Percentiles rank a stretch among this genome's conserved stretches.
These are phyloP conservation scores for Leptopterna dolabrata DNA, from an alignment of 2,888 invertebrate genomes.

Conservation along the genomic window DNA sequence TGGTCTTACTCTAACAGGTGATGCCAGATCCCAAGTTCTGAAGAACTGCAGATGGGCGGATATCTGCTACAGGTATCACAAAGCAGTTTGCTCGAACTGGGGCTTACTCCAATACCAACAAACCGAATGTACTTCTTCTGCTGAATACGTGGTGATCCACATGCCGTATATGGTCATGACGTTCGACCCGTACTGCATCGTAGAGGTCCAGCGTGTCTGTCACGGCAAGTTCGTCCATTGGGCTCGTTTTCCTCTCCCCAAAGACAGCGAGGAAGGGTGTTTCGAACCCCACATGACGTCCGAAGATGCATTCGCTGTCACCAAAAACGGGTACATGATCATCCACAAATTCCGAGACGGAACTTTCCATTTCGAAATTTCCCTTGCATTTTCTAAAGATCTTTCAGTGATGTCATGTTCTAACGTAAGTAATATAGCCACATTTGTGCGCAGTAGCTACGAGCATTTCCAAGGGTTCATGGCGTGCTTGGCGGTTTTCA, in stretches of 20 bases:
- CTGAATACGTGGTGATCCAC: not conserved
- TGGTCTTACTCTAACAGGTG: not conserved
- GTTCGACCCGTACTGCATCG: constrained; percentile 12
- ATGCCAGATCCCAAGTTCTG: not conserved
- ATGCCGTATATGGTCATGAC: constrained; percentile 8
- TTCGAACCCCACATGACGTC: constrained; percentile 11
- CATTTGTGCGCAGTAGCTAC: not conserved
- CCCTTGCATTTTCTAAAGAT: not conserved
- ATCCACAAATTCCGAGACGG: not conserved
- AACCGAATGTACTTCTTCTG: not conserved
- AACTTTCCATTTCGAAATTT: not conserved
- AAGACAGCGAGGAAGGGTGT: not conserved
- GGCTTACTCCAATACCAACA: too few relatives aligned
- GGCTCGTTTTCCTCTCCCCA: not conserved
- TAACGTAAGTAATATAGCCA: not conserved
- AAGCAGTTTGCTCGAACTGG: not conserved
- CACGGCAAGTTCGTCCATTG: not conserved
- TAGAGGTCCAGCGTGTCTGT: not conserved
- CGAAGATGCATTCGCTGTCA: not conserved
- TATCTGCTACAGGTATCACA: not conserved
- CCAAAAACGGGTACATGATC: not conserved
- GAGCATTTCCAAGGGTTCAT: not conserved
- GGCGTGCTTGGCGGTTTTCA: not conserved
- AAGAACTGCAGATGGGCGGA: constrained; percentile 6
- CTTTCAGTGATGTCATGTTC: not conserved